Evolutionary conservation across 1,140 invertebrate species (phyloP), one percentile per base, ranked within the genome.

Genomic region (Homarus americanus): DNA sequence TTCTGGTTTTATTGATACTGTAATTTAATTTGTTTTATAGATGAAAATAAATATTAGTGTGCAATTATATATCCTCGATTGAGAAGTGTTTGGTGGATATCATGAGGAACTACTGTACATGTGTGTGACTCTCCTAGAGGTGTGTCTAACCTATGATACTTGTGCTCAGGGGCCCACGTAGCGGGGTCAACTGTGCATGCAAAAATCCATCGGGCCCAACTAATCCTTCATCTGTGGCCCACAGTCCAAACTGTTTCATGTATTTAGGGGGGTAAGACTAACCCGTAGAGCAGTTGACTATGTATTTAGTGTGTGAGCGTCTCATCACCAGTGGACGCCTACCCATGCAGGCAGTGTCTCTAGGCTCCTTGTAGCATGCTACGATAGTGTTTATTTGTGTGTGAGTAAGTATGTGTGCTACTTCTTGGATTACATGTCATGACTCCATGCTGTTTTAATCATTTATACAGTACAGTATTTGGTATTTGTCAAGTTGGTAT

Each of bases 181-280:
- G 69, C 69, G 15, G 75, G 89, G 53, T 86, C 75, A 91, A 69
- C 89, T 91, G 82, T 91, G 89, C 89, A 91, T 91, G 89, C 82
- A 91, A 91, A 79, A 85, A 80, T 49, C 44, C 76, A 82, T 53
- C 82, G 36, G 82, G 80, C 44, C 32, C 73, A 32, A 53, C 73
- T 82, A 69, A 82, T 38, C 58, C 83, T 66, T 36, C 82, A 80
- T 80, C 83, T 69, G 75, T 91, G 73, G 82, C 82, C 58, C 89
- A 91, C 66, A 86, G 82, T 79, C 89, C 89, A 69, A 91, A 86
- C 82, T 85, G 89, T 91, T 44, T 91, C 82, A 72, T 85, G 73
- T 91, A 85, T 86, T 82, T 91, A 49, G 89, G 89, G 83, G 89
- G 89, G 89, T 91, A 91, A 91, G 89, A 86, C 63, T 79, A 85